A percentile compares a stretch with the other conserved stretches of the same genome.
phyloP scores from a whole-genome alignment of 2,888 invertebrate species.

The Lacanobia oleracea region DNA sequence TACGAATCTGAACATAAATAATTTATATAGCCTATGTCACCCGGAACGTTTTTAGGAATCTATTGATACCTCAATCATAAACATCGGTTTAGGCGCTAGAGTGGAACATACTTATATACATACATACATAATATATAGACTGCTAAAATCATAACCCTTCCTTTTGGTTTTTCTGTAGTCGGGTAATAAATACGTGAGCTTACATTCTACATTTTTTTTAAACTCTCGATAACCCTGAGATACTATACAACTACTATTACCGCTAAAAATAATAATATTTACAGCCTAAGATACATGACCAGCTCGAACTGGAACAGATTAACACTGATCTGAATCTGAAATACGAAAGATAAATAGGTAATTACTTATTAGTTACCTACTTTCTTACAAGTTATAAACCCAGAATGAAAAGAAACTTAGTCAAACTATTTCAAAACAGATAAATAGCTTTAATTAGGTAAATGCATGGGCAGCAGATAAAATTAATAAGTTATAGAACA shows the following conservation, averaged over 20 bases:
- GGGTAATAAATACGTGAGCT: too few species aligned
- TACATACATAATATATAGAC: too few species aligned
- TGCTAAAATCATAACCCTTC: too few species aligned
- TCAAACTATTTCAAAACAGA: neutral
- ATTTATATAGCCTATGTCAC: too few species aligned
- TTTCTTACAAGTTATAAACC: neutral
- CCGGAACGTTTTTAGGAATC: too few species aligned
- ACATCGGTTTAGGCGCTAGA: too few species aligned
- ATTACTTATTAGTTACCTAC: neutral
- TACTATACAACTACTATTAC: too few species aligned
- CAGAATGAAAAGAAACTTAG: neutral
- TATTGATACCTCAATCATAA: too few species aligned
- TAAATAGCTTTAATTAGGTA: neutral
- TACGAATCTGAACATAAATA: neutral
- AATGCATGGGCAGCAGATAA: constrained; percentile 14
- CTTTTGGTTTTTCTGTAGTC: too few species aligned
- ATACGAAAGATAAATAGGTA: neutral
- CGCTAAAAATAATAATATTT: too few species aligned
- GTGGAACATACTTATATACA: too few species aligned
- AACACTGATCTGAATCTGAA: neutral
- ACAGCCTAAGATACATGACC: too few species aligned
- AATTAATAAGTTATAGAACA: neutral
- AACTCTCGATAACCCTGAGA: neutral
- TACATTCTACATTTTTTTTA: neutral
- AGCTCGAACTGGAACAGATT: neutral